These are phyloP conservation scores for Ophonus ardosiacus DNA, from an alignment of 2,888 invertebrate genomes.

Conservation along the genomic window DNA sequence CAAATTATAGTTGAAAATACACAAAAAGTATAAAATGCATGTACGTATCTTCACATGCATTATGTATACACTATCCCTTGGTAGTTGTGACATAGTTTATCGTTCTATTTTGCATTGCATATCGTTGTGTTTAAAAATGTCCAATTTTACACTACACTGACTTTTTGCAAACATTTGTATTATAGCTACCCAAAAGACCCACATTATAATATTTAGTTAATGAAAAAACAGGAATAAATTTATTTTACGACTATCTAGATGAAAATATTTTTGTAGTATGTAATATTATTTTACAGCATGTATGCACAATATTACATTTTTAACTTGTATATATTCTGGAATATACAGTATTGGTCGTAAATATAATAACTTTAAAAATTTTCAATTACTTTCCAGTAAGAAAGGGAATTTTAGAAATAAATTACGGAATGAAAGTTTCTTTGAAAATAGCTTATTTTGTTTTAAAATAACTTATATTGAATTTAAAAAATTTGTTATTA, in stretches of 20 bases:
- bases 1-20: background rate
- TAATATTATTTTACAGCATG: too few relatives aligned
- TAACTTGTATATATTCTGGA: too few relatives aligned
- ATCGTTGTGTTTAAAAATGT: slow-evolving; percentile 53
- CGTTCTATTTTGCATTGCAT: slow-evolving; percentile 47
- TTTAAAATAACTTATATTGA: too few relatives aligned
- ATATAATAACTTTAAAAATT: too few relatives aligned
- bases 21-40: background rate
- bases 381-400: too few relatives aligned
- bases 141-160: slow-evolving; percentile 44
- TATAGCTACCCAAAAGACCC: background rate
- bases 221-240: background rate
- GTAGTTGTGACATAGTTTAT: slow-evolving; percentile 30
- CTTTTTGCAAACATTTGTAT: background rate
- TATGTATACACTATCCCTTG: slow-evolving; percentile 38
- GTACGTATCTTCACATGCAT: slow-evolving; percentile 17
- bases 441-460: too few relatives aligned
- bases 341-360: too few relatives aligned
- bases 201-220: background rate
- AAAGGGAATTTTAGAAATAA: too few relatives aligned
- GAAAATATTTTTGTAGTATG: background rate
- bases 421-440: too few relatives aligned
- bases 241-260: background rate
- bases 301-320: too few relatives aligned
- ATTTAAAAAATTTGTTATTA: too few relatives aligned